These are phyloP conservation scores for Catajapyx aquilonaris DNA, from an alignment of 1,140 invertebrate genomes.

Conservation along the genomic window DNA sequence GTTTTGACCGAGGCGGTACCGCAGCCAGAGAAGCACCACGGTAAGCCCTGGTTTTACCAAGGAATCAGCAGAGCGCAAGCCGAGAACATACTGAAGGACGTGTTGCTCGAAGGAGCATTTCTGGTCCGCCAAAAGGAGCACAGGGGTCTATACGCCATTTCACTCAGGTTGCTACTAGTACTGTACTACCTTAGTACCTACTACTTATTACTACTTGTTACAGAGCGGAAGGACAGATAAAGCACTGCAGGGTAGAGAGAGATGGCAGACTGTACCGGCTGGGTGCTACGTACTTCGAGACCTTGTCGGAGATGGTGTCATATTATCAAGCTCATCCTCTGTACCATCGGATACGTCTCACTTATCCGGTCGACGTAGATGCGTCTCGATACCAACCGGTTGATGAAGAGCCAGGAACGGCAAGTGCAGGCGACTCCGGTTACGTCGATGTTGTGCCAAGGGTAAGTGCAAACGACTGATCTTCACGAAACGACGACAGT, in stretches of 20 bases:
- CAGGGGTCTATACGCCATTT: conserved; percentile 79
- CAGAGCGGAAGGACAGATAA: conserved; percentile 80
- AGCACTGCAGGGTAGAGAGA: conserved; percentile 80
- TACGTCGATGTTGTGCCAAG: no score
- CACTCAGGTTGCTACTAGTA: conserved; percentile 80
- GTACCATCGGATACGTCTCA: conserved; percentile 72
- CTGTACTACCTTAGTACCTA: no score
- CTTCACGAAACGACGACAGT: no score
- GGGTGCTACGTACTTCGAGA: conserved; percentile 79
- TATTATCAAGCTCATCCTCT: conserved; percentile 80
- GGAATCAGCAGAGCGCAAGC: conserved; percentile 54
- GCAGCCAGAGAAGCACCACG: conserved; percentile 82
- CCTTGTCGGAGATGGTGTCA: conserved; percentile 70
- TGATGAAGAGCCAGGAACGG: no score
- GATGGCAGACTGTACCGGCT: conserved; percentile 80
- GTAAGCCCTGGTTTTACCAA: conserved; percentile 82
- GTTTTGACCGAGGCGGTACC: conserved; percentile 77
- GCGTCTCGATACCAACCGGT: conserved; percentile 38
- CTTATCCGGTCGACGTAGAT: conserved; percentile 66
- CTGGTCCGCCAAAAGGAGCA: conserved; percentile 72
- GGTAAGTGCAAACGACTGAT: no score
- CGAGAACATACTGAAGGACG: conserved; percentile 62
- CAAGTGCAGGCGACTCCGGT: no score
- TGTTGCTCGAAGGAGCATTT: conserved; percentile 75
- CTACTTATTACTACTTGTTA: no score